Base-by-base conservation (phyloP, 2,888 invertebrate species). In the Leptinotarsa juncta region DNA sequence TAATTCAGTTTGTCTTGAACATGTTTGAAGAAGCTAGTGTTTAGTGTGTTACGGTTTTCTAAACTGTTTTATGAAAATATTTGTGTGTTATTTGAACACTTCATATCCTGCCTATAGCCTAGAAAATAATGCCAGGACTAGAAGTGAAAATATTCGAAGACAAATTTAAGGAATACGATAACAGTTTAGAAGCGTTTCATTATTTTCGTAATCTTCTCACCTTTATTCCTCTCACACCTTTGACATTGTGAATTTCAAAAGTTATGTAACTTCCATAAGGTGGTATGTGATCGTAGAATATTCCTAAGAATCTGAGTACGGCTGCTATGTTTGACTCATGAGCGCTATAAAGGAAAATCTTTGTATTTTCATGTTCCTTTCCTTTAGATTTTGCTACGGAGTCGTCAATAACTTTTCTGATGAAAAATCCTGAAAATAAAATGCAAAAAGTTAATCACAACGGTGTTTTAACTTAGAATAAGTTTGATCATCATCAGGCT, bases 271-370 rank as follows among this genome's bases (percentile, higher is more conserved):
- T 82, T 10, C 84, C 84, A 74, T 85, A 86, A 0, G 84, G 81
- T 5, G 86, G 86, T 42, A 86, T 77, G 69, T 85, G 84, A 3
- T 82, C 77, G 53, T 84, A 75, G 18, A 82, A 78, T 7, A 81
- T 76, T 48, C 81, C 81, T 26, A 85, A 73, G 53, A 80, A 81
- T 55, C 83, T 75, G 72, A 86, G 70, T 26, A 86, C 53, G 67
- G 78, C 80, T 14, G 84, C 86, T 14, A 87, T 72, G 60, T 85
- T 86, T n/a, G 82, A 84, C 74, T 87, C 87, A 70, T 87, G 86
- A 18, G 83, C 85, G 5, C 85, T 84, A 77, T 86, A 87, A 0
- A 87, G 68, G 72, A 82, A 85, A 74, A 86, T 84, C 74, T 85
- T 86, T 62, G 82, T 83, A 16, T 78, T 77, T 55, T 74, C 62